These are phyloP conservation scores for Pitta sordida DNA, from an alignment of 2,113 vertebrate genomes.

Conservation along the genomic window DNA sequence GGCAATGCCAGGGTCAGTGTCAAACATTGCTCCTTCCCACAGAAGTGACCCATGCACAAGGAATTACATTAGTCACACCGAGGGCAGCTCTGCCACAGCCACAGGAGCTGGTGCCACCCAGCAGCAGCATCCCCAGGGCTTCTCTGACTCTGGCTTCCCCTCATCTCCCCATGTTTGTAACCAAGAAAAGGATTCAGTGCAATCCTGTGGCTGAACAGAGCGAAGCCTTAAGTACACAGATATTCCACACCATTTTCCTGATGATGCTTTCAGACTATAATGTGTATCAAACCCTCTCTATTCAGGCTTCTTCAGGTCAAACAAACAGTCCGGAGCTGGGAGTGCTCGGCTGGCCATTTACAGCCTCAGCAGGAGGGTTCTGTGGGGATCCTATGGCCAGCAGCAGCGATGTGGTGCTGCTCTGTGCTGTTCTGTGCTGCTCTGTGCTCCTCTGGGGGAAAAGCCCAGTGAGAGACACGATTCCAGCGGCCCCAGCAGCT, in stretches of 20 bases:
- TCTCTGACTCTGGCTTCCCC: no score
- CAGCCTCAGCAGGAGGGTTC: neutral
- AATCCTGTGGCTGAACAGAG: neutral
- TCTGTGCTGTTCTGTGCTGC: neutral
- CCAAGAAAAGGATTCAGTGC: neutral
- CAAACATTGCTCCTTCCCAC: neutral
- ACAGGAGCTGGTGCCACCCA: neutral
- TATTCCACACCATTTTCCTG: rapidly evolving
- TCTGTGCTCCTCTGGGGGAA: neutral
- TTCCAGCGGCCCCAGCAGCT: neutral
- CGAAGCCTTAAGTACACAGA: neutral
- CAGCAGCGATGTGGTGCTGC: neutral
- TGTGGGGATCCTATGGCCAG: neutral
- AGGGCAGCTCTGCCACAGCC: neutral
- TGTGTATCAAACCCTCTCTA: neutral
- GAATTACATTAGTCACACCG: neutral
- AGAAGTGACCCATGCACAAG: rapidly evolving
- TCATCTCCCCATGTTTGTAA: rapidly evolving
- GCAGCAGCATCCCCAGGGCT: rapidly evolving
- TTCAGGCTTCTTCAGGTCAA: neutral
- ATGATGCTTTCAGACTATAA: neutral
- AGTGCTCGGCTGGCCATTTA: neutral
- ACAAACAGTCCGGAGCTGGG: neutral
- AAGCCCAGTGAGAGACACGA: neutral
- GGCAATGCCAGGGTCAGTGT: no score